A percentile compares a stretch with the other conserved stretches of the same genome.
These are phyloP conservation scores for Narcine bancroftii DNA, from an alignment of 2,113 vertebrate species.

Conservation along the genomic window DNA sequence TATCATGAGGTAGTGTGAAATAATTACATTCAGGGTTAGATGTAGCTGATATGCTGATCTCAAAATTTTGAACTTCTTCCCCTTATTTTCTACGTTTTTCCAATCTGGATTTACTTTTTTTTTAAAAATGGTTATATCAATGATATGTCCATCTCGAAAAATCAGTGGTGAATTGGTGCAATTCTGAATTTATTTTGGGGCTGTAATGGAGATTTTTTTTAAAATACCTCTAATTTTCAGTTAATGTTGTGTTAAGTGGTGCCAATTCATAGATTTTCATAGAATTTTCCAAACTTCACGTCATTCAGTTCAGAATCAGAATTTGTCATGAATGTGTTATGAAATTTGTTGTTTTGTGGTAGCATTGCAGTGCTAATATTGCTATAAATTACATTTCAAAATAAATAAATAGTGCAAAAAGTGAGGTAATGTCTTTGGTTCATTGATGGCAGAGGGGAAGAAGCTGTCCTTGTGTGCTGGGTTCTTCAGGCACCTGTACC, in stretches of 20 bases:
- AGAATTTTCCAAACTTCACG: neutral
- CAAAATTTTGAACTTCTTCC: neutral
- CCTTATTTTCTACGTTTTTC: neutral
- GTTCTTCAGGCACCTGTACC: too few relatives aligned
- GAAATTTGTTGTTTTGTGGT: too few relatives aligned
- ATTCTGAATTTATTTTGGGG: neutral
- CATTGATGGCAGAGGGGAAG: too few relatives aligned
- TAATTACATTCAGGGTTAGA: neutral
- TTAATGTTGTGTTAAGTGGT: neutral
- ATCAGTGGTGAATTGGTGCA: neutral
- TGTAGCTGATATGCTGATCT: neutral
- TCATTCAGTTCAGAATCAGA: too few relatives aligned
- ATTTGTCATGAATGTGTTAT: too few relatives aligned
- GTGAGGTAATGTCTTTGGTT: too few relatives aligned
- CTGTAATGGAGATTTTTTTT: neutral
- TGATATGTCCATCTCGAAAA: neutral
- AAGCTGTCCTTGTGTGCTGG: too few relatives aligned
- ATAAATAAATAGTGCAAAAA: too few relatives aligned
- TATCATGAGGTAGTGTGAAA: neutral
- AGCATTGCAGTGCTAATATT: too few relatives aligned
- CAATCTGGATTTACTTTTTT: neutral
- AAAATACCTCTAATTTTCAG: neutral
- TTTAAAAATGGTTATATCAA: neutral
- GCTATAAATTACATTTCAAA: too few relatives aligned
- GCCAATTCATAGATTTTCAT: neutral